Evolutionary conservation across 2,797 vertebrate genomes (phyloP), one percentile per base, ranked within the genome.

Genomic region (Adelosebastes latens): DNA sequence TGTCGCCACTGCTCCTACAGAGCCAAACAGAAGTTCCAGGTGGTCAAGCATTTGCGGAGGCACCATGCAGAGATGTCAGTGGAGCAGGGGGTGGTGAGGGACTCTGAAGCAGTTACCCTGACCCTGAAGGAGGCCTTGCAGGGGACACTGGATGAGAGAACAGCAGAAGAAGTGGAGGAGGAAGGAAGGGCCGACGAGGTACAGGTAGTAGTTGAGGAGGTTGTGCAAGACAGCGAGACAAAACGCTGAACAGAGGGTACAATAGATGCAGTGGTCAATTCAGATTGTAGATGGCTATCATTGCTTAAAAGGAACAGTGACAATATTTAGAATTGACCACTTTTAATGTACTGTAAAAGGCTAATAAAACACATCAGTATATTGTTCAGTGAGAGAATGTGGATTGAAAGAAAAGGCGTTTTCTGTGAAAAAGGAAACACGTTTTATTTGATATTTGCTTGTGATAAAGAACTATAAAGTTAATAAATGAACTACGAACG

Each of bases 11-110:
- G 99, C 89, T 86, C 95, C 85, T 99, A 99, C 93, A 95, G 96
- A 34, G 98, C 99, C 92, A 99, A 98, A 82, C 98, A 99, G 93
- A 98, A 96, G 94, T 99, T 99, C 92, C 99, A 99, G 92, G 99
- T 99, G 86, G 97, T 99, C 59, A 99, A 98, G 77, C 99, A 99
- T 58, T 89, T 99, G 88, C 97, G 95, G 77, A 94, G 96, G 77
- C 97, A 98, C 89, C 99, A 99, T 87, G 97, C 98, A 0, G 96
- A 97, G 1, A 5, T 81, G 0, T 93, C 97, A 12, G 93, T 88
- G 0, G 95, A 95, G 89, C 93, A 96, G 58, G 97, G 98, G 0
- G 97, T 99, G 61, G 95, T 95, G 77, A 97, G 96, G 82, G 97
- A 99, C 80, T 94, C 96, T 1, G 93, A 77, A 63, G 91, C 0